Conservation (phyloP, 2,797 vertebrate genomes). For the Coendou prehensilis region DNA sequence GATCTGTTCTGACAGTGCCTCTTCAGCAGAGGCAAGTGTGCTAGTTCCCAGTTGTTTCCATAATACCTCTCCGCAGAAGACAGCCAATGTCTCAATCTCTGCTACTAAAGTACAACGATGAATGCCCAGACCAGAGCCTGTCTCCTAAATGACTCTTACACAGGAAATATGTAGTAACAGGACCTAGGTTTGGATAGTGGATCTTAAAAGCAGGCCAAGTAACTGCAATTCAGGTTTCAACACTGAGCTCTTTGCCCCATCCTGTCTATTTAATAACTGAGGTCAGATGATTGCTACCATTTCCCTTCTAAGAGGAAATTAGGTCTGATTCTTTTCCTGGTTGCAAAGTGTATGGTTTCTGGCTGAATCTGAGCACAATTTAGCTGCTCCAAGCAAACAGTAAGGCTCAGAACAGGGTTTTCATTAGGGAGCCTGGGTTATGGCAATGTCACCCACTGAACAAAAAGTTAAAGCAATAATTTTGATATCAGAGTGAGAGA, state of each 20-base stretch:
- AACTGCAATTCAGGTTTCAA: conserved; percentile 18
- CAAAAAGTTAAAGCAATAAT: background rate
- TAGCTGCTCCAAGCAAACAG: background rate
- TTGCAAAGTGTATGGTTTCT: background rate
- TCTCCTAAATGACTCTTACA: conserved; percentile 38
- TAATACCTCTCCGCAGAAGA: background rate
- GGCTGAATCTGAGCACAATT: background rate
- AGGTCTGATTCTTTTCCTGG: conserved; percentile 25
- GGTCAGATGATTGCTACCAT: background rate
- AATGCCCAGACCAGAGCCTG: background rate
- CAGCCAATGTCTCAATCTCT: background rate
- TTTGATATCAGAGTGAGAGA: background rate
- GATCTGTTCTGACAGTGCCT: background rate
- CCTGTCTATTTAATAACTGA: conserved; percentile 31
- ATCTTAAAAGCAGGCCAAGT: background rate
- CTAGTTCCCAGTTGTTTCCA: background rate
- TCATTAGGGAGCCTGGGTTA: background rate
- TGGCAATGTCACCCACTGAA: background rate
- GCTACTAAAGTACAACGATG: background rate
- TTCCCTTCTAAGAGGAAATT: conserved; percentile 66
- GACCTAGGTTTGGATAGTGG: background rate
- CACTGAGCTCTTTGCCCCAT: conserved; percentile 18
- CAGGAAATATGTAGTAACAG: background rate
- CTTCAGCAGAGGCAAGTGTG: conserved; percentile 12
- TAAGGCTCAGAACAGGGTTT: background rate